Evolutionary conservation across 2,888 invertebrate genomes (phyloP).

Genomic region (Beris morrisii): DNA sequence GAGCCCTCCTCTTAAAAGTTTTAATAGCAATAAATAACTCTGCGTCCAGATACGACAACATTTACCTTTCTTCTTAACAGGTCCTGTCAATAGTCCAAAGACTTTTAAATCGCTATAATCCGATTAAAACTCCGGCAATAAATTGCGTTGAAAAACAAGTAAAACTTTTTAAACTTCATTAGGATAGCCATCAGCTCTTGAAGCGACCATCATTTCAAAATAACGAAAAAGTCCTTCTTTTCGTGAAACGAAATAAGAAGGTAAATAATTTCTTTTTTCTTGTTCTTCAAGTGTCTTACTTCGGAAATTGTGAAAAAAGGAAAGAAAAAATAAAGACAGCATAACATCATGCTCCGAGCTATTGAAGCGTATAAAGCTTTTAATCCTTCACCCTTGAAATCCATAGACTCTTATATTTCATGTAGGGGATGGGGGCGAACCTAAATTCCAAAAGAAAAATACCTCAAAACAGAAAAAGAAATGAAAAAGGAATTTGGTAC

Average conservation of each 20-base stretch:
- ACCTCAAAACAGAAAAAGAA: neutral
- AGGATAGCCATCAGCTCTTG: constrained; percentile 14
- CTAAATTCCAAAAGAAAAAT: neutral
- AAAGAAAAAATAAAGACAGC: neutral
- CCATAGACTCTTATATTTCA: neutral
- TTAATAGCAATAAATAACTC: too few relatives aligned
- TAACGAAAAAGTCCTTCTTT: constrained; percentile 4
- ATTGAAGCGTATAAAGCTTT: constrained; percentile 15
- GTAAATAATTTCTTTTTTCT: constrained; percentile 17
- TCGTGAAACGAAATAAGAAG: constrained; percentile 8
- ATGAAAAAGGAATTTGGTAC: neutral
- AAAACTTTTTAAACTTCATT: constrained; percentile 20
- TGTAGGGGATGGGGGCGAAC: neutral
- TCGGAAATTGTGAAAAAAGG: neutral
- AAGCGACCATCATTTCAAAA: constrained; percentile 9
- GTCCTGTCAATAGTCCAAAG: too few relatives aligned
- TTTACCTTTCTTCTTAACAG: too few relatives aligned
- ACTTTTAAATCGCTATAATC: too few relatives aligned
- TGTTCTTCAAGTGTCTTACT: constrained; percentile 2
- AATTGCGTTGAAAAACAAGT: constrained; percentile 8
- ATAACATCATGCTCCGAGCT: constrained; percentile 1
- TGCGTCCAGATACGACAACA: too few relatives aligned
- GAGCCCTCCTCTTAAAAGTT: too few relatives aligned
- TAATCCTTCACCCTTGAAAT: constrained; percentile 10
- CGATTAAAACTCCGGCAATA: too few relatives aligned